Evolutionary conservation across 2,113 vertebrate species (phyloP), one percentile per base, ranked within the genome.

Genomic region (Corvus hawaiiensis): DNA sequence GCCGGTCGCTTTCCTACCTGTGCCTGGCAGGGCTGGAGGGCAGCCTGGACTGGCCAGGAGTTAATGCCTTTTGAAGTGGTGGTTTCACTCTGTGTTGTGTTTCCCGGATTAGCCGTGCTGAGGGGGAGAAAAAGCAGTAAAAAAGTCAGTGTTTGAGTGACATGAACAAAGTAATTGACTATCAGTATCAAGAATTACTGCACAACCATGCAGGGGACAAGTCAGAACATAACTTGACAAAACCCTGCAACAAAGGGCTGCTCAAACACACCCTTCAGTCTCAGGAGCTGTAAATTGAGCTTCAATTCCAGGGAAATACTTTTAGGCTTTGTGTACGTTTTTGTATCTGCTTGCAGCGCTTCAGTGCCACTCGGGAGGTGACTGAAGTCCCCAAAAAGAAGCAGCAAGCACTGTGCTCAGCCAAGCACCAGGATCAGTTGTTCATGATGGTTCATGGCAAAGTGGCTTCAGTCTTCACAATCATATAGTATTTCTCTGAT

Each of bases 221-320:
- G 91, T 94, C 84, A 94, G 94, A 96, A 96, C 96, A 96, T 52
- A 97, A 61, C 96, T 97, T 93, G 83, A 88, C 87, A 91, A 92
- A 83, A 74, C 77, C 67, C 39, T 71, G 49, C 75, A 68, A 93
- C 90, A 94, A 92, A 96, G 93, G 90, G 83, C 86, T 80, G 93
- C 77, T 63, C 59, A 77, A 92, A 92, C 75, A 54, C 71, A 94
- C 87, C 94, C 84, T 82, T 39, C 66, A 94, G 79, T 93, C 58
- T 92, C 24, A 13, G 66, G 79, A 95, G 67, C 89, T 96, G 89
- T 82, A 93, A 94, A 88, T 54, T 91, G 89, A 95, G 69, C 89
- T 92, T 82, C 30, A 66, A 0, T 56, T 74, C 74, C 83, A 68
- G 67, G 8, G 46, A 84, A 95, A 66, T 41, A 30, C 93, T 90